Conservation (phyloP, 1,140 invertebrate genomes). For the Idris sp. region DNA sequence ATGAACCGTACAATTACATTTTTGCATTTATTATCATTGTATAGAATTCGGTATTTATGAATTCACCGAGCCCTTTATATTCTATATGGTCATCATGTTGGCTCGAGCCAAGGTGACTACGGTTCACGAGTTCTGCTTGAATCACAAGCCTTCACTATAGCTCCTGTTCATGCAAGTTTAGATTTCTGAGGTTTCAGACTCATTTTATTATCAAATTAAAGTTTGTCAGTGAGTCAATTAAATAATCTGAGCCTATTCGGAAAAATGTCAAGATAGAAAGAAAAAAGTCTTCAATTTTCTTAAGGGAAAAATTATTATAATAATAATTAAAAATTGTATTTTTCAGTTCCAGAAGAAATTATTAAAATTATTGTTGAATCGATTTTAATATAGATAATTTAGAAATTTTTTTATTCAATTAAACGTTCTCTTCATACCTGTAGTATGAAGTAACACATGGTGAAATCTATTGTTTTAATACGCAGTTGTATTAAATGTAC, state of each 20-base stretch:
- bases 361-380: constrained; percentile 1
- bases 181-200: background rate
- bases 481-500: constrained; percentile 4
- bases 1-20: background rate
- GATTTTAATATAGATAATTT: no score
- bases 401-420: constrained; percentile 26
- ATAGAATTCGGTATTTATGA: constrained; percentile 24
- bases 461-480: constrained; percentile 28
- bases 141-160: constrained; percentile 28
- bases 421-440: constrained; percentile 24
- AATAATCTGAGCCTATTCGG: no score
- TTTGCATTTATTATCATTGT: constrained; percentile 27
- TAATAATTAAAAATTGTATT: no score
- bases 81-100: constrained; percentile 37
- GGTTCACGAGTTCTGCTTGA: constrained; percentile 38
- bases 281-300: no score
- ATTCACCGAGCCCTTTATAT: constrained; percentile 37
- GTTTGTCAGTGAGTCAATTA: no score
- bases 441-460: constrained; percentile 28
- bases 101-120: constrained; percentile 50
- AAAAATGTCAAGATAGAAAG: no score
- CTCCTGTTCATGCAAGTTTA: constrained; percentile 13
- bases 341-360: no score
- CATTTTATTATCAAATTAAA: background rate
- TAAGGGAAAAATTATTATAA: no score